Evolutionary conservation across 2,113 vertebrate species (phyloP).

Genomic region (Cyanistes caeruleus): DNA sequence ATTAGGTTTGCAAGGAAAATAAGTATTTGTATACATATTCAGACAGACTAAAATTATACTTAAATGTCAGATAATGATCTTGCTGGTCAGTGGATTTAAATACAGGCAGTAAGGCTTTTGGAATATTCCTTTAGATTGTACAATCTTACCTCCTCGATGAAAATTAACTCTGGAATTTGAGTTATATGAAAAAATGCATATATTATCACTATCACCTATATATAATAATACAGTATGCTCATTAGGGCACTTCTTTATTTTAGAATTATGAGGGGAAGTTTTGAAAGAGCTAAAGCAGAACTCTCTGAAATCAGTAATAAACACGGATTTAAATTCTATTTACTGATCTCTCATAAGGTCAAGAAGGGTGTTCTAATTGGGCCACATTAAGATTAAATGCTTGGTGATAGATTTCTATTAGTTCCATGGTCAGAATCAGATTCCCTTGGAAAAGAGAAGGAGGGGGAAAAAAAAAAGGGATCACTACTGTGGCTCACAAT

Average conservation of each 20-base stretch:
- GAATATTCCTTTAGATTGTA: background rate
- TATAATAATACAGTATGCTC: background rate
- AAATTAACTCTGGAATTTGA: background rate
- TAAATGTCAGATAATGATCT: background rate
- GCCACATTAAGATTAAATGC: background rate
- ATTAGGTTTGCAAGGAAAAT: background rate
- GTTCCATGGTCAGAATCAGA: background rate
- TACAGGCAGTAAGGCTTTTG: background rate
- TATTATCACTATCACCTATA: no score
- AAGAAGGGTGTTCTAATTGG: background rate
- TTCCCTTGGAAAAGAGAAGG: background rate
- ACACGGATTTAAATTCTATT: background rate
- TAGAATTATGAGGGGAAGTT: background rate
- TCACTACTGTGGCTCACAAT: background rate
- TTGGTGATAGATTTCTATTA: background rate
- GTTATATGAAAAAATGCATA: background rate
- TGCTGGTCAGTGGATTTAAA: background rate
- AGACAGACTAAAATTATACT: background rate
- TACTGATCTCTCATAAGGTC: background rate
- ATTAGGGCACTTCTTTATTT: background rate
- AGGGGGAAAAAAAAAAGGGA: rapidly evolving
- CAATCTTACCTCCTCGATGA: background rate
- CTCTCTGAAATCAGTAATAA: background rate
- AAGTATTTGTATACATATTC: background rate
- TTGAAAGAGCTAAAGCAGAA: background rate